phyloP scores from a whole-genome alignment of 2,113 vertebrate genomes.

The Varanus komodoensis region DNA sequence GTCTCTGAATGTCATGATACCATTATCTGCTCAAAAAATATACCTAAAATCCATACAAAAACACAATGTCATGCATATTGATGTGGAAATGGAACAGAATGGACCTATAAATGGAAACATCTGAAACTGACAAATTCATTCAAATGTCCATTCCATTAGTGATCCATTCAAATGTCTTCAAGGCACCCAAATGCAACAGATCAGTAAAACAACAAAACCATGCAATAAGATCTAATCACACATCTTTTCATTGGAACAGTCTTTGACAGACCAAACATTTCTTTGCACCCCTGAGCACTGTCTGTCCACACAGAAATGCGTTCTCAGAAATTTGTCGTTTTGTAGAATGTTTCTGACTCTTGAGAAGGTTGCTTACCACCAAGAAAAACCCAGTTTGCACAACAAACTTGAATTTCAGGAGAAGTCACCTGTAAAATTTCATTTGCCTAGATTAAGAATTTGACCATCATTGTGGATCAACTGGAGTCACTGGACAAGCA shows the following conservation, averaged over 20 bases:
- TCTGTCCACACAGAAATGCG: constrained; percentile 50
- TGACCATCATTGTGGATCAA: constrained; percentile 76
- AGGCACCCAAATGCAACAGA: neutral
- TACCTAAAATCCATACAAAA: neutral
- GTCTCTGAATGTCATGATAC: neutral
- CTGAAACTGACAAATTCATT: neutral
- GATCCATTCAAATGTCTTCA: neutral
- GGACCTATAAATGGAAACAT: neutral
- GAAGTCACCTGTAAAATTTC: constrained; percentile 52
- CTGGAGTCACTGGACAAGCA: constrained; percentile 79
- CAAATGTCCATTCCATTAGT: neutral
- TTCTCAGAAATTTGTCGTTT: constrained; percentile 62
- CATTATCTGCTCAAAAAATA: neutral
- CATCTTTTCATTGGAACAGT: neutral
- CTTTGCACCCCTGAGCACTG: constrained; percentile 40
- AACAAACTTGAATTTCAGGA: constrained; percentile 52
- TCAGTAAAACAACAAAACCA: neutral
- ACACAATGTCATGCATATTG: neutral
- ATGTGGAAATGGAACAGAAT: neutral
- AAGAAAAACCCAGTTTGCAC: constrained; percentile 62
- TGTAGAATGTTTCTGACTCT: constrained; percentile 36
- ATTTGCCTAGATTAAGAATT: constrained; percentile 79
- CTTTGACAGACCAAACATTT: constrained; percentile 50
- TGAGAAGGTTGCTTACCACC: constrained; percentile 36
- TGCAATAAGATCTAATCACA: neutral